These are phyloP conservation scores for Drosophila varians DNA, from an alignment of 1,140 invertebrate species.

Conservation along the genomic window DNA sequence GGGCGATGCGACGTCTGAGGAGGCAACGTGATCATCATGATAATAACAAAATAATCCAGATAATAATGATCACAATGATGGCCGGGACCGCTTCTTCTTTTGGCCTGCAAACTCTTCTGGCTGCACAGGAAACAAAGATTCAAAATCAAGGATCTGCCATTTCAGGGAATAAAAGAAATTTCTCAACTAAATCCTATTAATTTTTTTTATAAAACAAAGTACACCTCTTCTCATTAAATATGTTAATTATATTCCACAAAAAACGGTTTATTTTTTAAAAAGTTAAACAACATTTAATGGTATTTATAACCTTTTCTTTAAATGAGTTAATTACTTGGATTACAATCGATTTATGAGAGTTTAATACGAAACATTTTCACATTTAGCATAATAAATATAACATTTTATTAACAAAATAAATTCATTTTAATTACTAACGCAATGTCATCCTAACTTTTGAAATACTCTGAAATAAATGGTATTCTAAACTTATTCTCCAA, in stretches of 20 bases:
- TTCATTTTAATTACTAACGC: too few relatives aligned
- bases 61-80: slow-evolving; percentile 49
- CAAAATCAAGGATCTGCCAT: background rate
- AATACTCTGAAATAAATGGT: background rate
- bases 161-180: background rate
- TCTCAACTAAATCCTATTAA: too few relatives aligned
- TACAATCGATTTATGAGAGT: slow-evolving; percentile 1
- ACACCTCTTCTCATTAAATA: background rate
- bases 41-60: slow-evolving; percentile 58
- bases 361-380: background rate
- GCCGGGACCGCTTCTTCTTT: slow-evolving; percentile 15
- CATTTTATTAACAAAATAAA: too few relatives aligned
- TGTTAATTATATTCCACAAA: too few relatives aligned
- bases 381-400: too few relatives aligned
- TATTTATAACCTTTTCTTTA: background rate
- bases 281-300: background rate
- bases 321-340: background rate
- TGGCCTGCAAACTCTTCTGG: background rate
- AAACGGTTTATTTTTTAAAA: too few relatives aligned
- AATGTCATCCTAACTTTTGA: too few relatives aligned
- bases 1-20: background rate
- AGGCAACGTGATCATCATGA: slow-evolving; percentile 65
- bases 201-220: background rate
- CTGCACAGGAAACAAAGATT: slow-evolving; percentile 2
- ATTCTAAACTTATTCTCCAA: slow-evolving; percentile 1